A percentile compares a stretch with the other conserved stretches of the same genome.
Evolutionary conservation across 2,888 invertebrate genomes (phyloP).

Genomic region (Latheticus oryzae): DNA sequence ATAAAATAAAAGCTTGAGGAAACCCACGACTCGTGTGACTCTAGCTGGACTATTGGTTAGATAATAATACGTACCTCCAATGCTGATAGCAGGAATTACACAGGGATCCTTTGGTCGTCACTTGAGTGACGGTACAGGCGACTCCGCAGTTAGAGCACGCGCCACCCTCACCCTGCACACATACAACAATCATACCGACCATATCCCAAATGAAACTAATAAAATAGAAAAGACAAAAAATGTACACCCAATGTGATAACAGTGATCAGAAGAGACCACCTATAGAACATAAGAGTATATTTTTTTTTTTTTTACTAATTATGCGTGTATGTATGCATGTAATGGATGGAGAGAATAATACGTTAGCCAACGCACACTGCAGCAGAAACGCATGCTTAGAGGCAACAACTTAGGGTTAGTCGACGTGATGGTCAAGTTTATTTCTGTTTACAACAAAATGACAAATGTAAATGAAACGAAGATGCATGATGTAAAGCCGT

Average conservation of each 20-base stretch:
- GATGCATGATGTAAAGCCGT: constrained; percentile 33
- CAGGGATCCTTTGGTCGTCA: constrained; percentile 81
- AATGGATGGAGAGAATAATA: constrained; percentile 38
- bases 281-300: too few species aligned
- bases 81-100: constrained; percentile 88
- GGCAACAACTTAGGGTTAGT: constrained; percentile 26
- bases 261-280: background rate
- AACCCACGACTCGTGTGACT: constrained; percentile 25
- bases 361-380: constrained; percentile 31
- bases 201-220: constrained; percentile 41
- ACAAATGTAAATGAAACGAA: constrained; percentile 15
- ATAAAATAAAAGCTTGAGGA: background rate
- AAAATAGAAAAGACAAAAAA: constrained; percentile 31
- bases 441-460: constrained; percentile 14
- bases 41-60: constrained; percentile 4
- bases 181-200: constrained; percentile 62
- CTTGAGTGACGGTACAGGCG: constrained; percentile 78
- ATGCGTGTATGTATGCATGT: constrained; percentile 42
- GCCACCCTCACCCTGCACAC: constrained; percentile 66
- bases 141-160: constrained; percentile 75
- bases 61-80: constrained; percentile 77
- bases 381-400: constrained; percentile 12
- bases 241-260: constrained; percentile 28
- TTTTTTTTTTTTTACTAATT: constrained; percentile 9
- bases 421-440: constrained; percentile 18